A percentile compares a stretch with the other conserved stretches of the same genome.
phyloP scores from a whole-genome alignment of 2,113 vertebrate species.

The Hemiprocne comata region DNA sequence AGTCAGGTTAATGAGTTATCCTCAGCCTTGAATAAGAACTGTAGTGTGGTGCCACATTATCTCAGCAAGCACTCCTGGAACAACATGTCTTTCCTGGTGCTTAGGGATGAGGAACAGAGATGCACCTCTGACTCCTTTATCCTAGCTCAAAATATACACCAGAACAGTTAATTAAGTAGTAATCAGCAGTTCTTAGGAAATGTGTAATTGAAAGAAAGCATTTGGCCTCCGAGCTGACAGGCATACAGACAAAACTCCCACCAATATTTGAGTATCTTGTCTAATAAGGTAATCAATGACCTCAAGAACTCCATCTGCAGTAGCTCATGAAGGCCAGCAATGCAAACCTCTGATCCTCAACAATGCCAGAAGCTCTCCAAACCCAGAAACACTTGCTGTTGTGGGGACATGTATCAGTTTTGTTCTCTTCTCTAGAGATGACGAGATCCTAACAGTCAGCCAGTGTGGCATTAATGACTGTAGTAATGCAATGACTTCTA shows the following conservation, averaged over 20 bases:
- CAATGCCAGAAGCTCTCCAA: not conserved
- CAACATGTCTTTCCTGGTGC: not conserved
- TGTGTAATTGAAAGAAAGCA: not conserved
- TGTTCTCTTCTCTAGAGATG: not conserved
- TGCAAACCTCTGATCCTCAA: not conserved
- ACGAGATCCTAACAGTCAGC: not conserved
- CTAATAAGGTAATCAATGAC: not conserved
- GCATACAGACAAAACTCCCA: not conserved
- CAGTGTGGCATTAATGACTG: not conserved
- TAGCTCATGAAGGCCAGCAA: not conserved
- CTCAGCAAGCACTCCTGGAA: not conserved
- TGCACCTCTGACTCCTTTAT: not conserved
- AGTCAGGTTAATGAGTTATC: not conserved
- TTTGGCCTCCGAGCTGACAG: not conserved
- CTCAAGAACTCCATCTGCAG: not conserved
- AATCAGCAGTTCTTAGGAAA: not conserved
- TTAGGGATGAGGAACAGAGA: not conserved
- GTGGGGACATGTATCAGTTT: not conserved
- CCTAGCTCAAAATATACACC: not conserved
- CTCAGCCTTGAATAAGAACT: not conserved
- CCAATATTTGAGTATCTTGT: slow-evolving; percentile 3
- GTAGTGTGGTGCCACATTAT: not conserved
- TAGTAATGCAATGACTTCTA: not conserved
- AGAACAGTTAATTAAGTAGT: not conserved
- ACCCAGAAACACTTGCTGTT: not conserved